Conservation (phyloP, 2,888 invertebrate genomes). For the Limnephilus marmoratus region DNA sequence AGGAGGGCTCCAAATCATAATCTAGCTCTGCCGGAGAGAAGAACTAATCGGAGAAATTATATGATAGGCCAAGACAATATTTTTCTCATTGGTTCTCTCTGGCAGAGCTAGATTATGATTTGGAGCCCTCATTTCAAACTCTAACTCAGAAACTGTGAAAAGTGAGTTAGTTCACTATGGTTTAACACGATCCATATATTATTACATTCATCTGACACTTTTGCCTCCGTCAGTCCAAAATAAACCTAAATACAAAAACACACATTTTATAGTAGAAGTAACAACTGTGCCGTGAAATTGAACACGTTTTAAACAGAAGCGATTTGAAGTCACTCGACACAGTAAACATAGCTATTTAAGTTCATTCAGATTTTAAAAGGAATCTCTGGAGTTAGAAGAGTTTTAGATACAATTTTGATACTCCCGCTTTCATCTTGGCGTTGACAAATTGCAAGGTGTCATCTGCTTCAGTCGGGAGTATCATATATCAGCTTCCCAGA, state of each 20-base stretch:
- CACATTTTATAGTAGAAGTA: background rate
- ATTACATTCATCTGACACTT: no score
- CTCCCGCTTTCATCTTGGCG: slow-evolving; percentile 52
- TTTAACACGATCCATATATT: no score
- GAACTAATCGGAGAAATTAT: no score
- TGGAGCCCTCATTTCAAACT: no score
- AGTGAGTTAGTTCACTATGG: no score
- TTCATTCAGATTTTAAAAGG: slow-evolving; percentile 34
- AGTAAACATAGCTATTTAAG: slow-evolving; percentile 7
- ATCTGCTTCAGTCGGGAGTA: slow-evolving; percentile 60
- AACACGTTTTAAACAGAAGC: slow-evolving; percentile 19
- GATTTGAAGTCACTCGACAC: background rate
- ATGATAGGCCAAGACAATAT: no score
- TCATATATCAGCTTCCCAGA: slow-evolving; percentile 62
- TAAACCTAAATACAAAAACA: background rate
- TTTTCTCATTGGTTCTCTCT: no score
- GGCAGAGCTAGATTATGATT: no score
- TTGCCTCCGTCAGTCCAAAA: no score
- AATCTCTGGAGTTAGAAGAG: slow-evolving; percentile 21
- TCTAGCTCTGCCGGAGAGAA: no score
- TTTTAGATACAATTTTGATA: slow-evolving; percentile 36
- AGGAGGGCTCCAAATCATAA: no score
- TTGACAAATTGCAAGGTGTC: slow-evolving; percentile 64
- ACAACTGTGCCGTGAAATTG: slow-evolving; percentile 3
- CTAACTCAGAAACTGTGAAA: no score